Evolutionary conservation across 2,888 invertebrate species (phyloP).

Genomic region (Rhaphigaster nebulosa): DNA sequence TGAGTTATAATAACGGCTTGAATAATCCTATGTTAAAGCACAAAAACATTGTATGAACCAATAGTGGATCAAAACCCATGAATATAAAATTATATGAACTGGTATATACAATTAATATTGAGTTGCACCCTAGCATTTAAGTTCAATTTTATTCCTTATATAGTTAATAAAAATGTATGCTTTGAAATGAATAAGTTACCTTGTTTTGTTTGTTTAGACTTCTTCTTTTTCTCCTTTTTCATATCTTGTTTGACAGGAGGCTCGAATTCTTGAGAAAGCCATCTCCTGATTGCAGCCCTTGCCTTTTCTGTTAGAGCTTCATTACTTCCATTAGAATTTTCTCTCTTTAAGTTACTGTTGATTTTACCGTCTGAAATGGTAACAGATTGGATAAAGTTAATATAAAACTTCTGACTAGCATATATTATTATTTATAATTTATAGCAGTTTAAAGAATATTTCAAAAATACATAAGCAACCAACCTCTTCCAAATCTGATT

Average conservation of each 20-base stretch:
- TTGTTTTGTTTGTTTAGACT: constrained; percentile 66
- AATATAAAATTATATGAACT: not conserved
- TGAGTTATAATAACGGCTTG: not conserved
- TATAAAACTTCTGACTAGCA: not conserved
- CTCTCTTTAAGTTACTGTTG: constrained; percentile 69
- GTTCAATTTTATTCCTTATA: not conserved
- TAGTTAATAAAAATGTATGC: not conserved
- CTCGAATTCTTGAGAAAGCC: constrained; percentile 68
- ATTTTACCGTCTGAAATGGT: constrained; percentile 53
- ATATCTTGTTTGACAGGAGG: constrained; percentile 60
- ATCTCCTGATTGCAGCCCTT: constrained; percentile 60
- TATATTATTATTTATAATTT: not conserved
- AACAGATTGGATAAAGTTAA: not conserved
- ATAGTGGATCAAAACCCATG: no score
- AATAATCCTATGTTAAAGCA: not conserved
- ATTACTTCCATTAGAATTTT: constrained; percentile 73
- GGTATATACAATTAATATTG: not conserved
- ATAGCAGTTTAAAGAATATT: not conserved
- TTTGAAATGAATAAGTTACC: not conserved
- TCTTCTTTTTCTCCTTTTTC: constrained; percentile 71
- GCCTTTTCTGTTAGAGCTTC: constrained; percentile 67
- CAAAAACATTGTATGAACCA: not conserved
- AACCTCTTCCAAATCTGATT: not conserved
- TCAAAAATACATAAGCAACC: not conserved
- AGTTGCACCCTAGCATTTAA: not conserved